phyloP scores from a whole-genome alignment of 1,140 invertebrate genomes.

The Heliconius hermathena region DNA sequence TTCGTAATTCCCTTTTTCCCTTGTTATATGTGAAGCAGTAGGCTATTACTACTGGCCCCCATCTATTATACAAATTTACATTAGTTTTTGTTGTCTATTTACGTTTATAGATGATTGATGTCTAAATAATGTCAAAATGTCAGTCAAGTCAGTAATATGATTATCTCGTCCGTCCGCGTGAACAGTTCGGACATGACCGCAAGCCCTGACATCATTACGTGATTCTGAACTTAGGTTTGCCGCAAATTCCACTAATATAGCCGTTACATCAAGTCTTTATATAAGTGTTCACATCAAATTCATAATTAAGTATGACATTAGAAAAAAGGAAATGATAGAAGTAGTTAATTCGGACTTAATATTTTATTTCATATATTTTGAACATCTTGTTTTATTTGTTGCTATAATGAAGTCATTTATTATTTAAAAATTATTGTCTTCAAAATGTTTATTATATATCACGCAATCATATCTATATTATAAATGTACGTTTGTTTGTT shows the following conservation, averaged over 20 bases:
- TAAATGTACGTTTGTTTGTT: too few relatives aligned
- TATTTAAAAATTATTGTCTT: background rate
- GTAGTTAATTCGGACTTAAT: background rate
- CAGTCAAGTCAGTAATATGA: conserved; percentile 28
- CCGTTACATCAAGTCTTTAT: background rate
- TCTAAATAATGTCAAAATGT: conserved; percentile 18
- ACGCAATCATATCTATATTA: background rate
- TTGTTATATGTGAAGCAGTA: background rate
- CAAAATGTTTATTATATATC: background rate
- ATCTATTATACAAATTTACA: too few relatives aligned
- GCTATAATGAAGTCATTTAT: background rate
- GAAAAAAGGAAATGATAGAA: background rate
- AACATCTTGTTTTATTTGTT: background rate
- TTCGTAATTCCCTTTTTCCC: conserved; percentile 23
- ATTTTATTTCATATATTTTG: too few relatives aligned
- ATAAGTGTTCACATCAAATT: background rate
- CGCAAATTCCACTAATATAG: conserved; percentile 50
- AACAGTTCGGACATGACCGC: conserved; percentile 40
- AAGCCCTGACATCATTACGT: conserved; percentile 72
- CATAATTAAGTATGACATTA: background rate
- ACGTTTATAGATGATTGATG: background rate
- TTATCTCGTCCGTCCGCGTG: conserved; percentile 33
- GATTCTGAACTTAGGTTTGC: conserved; percentile 56
- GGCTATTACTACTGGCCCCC: too few relatives aligned
- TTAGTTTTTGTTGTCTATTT: background rate